Evolutionary conservation across 2,113 vertebrate species (phyloP).

Genomic region (Anas platyrhynchos): DNA sequence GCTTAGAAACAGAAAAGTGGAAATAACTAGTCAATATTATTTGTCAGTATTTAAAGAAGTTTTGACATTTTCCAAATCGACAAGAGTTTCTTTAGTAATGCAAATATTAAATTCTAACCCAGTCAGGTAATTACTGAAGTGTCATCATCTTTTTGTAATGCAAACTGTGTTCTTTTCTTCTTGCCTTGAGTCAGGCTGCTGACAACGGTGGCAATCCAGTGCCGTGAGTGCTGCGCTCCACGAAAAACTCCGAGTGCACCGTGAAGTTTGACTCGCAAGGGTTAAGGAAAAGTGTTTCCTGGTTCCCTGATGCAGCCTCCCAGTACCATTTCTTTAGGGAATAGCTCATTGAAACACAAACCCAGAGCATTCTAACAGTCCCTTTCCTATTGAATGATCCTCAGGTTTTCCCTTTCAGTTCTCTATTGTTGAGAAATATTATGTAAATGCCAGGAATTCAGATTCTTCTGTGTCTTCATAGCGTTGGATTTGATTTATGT

Average conservation of each 20-base stretch:
- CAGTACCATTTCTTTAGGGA: not conserved
- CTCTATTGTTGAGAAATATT: not conserved
- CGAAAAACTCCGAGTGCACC: accelerated
- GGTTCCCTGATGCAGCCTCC: not conserved
- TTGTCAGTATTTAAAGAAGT: not conserved
- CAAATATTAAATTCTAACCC: not conserved
- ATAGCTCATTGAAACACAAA: constrained; percentile 15
- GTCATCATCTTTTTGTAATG: not conserved
- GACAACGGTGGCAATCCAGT: not conserved
- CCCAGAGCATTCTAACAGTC: not conserved
- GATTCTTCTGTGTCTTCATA: not conserved
- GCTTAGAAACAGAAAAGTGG: constrained; percentile 20
- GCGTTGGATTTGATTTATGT: not conserved
- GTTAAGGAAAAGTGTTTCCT: constrained; percentile 13
- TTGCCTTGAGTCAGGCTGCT: not conserved
- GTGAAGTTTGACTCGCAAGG: not conserved
- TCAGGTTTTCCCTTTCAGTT: not conserved
- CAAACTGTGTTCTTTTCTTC: not conserved
- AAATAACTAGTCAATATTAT: not conserved
- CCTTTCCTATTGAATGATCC: not conserved
- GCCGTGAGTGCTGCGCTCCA: not conserved
- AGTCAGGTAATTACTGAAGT: not conserved
- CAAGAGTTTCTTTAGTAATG: not conserved
- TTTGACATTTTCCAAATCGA: not conserved
- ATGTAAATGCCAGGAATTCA: not conserved